Conservation (phyloP, 35 echinoderm and acorn worm genomes). For the Heliocidaris tuberculata region DNA sequence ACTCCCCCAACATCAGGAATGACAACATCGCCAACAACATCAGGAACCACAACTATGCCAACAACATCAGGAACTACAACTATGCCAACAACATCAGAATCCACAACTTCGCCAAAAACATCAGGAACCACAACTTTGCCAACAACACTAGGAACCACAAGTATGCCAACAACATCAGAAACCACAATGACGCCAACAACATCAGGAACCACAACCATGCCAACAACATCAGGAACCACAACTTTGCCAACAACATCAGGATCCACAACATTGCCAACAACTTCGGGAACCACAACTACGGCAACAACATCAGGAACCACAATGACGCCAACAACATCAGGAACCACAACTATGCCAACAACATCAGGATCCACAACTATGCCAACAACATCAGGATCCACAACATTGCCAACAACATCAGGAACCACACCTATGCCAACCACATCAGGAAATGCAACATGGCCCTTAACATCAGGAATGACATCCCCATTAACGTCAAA, state of each 20-base stretch:
- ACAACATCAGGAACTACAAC: background rate
- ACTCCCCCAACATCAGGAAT: background rate
- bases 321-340: background rate
- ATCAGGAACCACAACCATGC: background rate
- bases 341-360: background rate
- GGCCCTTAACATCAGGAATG: background rate
- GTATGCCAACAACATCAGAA: background rate
- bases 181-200: too few relatives aligned
- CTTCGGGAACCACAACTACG: background rate
- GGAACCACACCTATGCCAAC: background rate
- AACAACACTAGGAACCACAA: background rate
- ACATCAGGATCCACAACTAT: background rate
- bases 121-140: background rate
- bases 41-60: background rate
- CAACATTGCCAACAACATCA: constrained; percentile 21
- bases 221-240: background rate
- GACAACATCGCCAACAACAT: too few relatives aligned
- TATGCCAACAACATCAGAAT: background rate
- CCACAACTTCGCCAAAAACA: background rate
- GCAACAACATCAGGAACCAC: background rate
- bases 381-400: background rate
- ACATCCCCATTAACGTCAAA: too few relatives aligned
- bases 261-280: background rate
- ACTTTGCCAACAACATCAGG: background rate
- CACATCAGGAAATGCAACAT: too few relatives aligned